Evolutionary conservation across 1,140 invertebrate species (phyloP), one percentile per base, ranked within the genome.

Genomic region (Hyposmocoma kahamanoa): DNA sequence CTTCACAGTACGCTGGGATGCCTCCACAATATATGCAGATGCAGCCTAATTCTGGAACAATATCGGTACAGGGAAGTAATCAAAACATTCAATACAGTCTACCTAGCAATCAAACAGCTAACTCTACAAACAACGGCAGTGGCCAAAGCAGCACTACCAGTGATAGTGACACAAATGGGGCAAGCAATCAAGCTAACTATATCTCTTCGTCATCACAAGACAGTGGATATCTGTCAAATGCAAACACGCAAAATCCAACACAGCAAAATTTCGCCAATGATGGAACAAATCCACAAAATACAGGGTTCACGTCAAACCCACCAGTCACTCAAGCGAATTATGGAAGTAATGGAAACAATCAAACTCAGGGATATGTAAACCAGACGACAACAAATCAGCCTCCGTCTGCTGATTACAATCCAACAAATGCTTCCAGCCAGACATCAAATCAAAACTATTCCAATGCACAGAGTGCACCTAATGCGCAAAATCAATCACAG

Each of bases 1-100:
- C 77, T 0, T 70, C 72, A 1, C 80, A 84, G 24, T 82, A 79
- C 32, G 50, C 67, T 1, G 57, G 60, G 0, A 69, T 84, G 52
- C 81, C 71, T 0, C 72, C 71, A 3, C 77, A 84, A 22, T 82
- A 82, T 20, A 71, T 84, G 58, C n/a, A n/a, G n/a, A 74, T 82
- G 71, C 78, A 79, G 48, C 47, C 65, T 0, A 82, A 72, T 42
- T 65, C 75, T 0, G 67, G 66, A 1, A 50, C 74, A 0, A 61
- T 84, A 15, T 69, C 69, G 2, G 69, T 82, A 34, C 74, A 72
- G 0, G 30, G 53, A 1, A 67, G 59, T 6, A 73, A 69, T 34
- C 59, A 51, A 0, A 73, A 64, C 15, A 67, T 84, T 9, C 81
- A 84, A 55, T 84, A 84, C 42, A 64, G 56, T 10, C 55, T 84